These are phyloP conservation scores for Tachyglossus aculeatus DNA, from an alignment of 2,797 vertebrate species.

Conservation along the genomic window DNA sequence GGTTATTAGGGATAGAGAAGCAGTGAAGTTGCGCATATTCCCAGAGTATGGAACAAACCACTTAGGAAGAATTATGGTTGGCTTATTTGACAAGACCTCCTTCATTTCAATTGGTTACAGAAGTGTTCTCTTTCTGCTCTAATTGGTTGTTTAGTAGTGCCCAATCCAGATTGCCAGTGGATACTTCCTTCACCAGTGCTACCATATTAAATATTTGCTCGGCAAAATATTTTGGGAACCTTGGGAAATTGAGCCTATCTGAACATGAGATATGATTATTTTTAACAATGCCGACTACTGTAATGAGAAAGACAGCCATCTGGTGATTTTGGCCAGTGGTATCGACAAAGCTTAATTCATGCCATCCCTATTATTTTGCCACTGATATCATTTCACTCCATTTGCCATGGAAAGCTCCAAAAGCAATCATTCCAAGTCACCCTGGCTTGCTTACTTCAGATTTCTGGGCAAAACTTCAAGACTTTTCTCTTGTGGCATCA, in stretches of 20 bases:
- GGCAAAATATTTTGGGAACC: not conserved
- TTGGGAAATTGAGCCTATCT: not conserved
- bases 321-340: not conserved
- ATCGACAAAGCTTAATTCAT: not conserved
- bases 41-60: not conserved
- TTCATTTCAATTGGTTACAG: not conserved
- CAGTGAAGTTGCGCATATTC: not conserved
- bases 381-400: not conserved
- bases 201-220: not conserved
- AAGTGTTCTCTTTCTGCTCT: not conserved
- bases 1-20: not conserved
- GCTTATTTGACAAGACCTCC: not conserved
- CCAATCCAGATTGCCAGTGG: not conserved
- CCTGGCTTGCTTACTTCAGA: not conserved
- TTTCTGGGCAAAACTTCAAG: not conserved
- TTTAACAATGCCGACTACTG: not conserved
- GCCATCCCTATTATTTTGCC: not conserved
- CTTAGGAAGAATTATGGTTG: not conserved
- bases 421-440: not conserved
- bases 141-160: not conserved
- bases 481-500: not conserved
- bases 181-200: not conserved
- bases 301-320: not conserved
- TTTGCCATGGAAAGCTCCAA: not conserved
- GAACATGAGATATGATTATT: not conserved